Conservation (phyloP, 2,797 vertebrate species). For the Xiphophorus birchmanni region DNA sequence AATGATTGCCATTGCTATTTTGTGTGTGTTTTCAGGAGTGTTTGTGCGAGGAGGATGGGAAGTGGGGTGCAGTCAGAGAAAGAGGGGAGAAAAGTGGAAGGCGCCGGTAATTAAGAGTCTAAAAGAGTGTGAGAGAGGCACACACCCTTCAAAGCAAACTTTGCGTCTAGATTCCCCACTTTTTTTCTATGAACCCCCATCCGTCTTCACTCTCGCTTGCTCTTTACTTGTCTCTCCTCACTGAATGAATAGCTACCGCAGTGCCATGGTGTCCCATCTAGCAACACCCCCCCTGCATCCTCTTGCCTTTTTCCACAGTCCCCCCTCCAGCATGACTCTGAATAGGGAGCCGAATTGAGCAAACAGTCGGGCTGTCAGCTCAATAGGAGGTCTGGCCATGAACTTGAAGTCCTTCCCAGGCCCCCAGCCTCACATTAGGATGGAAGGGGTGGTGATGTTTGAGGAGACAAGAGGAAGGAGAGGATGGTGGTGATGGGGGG, state of each 20-base stretch:
- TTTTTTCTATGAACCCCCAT: conserved; percentile 72
- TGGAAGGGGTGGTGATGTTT: conserved; percentile 47
- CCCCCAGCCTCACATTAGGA: conserved; percentile 78
- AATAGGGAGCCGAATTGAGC: conserved; percentile 84
- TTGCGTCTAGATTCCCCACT: conserved; percentile 73
- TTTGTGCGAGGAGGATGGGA: conserved; percentile 28
- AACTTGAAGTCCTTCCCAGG: conserved; percentile 87
- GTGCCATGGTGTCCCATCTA: conserved; percentile 76
- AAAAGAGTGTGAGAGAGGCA: conserved; percentile 75
- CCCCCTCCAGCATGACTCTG: conserved; percentile 59
- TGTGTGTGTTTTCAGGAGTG: conserved; percentile 39
- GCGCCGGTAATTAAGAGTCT: conserved; percentile 76
- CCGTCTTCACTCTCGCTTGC: conserved; percentile 57
- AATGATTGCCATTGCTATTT: conserved; percentile 65
- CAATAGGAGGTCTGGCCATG: conserved; percentile 87
- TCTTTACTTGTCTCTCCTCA: conserved; percentile 66
- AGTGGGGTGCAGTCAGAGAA: conserved; percentile 37
- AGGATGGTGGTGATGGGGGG: conserved; percentile 47
- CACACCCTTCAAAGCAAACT: conserved; percentile 79
- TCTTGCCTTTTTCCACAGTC: conserved; percentile 46
- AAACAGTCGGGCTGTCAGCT: conserved; percentile 87
- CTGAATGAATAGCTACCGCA: conserved; percentile 82
- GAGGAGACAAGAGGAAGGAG: conserved; percentile 62
- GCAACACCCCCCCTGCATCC: conserved; percentile 48
- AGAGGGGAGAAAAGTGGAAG: conserved; percentile 70